Base-by-base conservation (phyloP, 2,888 invertebrate species). In the Galeopsomyia nigrocyanea region DNA sequence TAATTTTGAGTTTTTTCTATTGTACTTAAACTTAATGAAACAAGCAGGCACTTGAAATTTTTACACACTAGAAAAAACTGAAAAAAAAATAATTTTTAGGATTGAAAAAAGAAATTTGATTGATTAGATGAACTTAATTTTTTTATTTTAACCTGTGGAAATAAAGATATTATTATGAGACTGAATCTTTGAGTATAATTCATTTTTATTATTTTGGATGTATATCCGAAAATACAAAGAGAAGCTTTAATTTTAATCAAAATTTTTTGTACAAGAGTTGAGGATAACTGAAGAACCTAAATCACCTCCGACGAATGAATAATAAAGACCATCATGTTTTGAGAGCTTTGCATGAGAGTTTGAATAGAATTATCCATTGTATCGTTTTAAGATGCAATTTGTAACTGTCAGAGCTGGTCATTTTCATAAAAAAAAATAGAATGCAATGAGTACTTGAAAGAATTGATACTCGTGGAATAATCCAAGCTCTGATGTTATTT, bases 401-500 rank as follows among this genome's bases (percentile, higher is more conserved):
- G 75, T 74, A 76, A 78, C 79, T 79, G 71, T 79, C 76, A 74
- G 78, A 79, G 78, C 77, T 80, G 73, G 77, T 79, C 75, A 65
- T 70, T 71, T 71, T 66, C 57, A 67, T 80, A 71, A 58, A 63
- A 39, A 73, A 67, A n/a, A n/a, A n/a, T n/a, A n/a, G 76, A 65
- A 75, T 73, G 73, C 56, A 76, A 73, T 75, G 62, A 67, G 68
- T 74, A 66, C 66, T 69, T 58, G 68, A 58, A 69, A 64, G n/a
- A 53, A 66, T 57, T 46, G 68, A 66, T 74, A 66, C 73, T 77
- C 78, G 76, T 75, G 71, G 79, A 80, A 73, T 78, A 82, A 80
- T 80, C 80, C 80, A 80, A 80, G 80, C 80, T 82, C 79, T 78
- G 76, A 78, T 76, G 77, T 79, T 79, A 79, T 77, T 78, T 79